These are phyloP conservation scores for Piaya cayana DNA, from an alignment of 2,113 vertebrate species.

Conservation along the genomic window DNA sequence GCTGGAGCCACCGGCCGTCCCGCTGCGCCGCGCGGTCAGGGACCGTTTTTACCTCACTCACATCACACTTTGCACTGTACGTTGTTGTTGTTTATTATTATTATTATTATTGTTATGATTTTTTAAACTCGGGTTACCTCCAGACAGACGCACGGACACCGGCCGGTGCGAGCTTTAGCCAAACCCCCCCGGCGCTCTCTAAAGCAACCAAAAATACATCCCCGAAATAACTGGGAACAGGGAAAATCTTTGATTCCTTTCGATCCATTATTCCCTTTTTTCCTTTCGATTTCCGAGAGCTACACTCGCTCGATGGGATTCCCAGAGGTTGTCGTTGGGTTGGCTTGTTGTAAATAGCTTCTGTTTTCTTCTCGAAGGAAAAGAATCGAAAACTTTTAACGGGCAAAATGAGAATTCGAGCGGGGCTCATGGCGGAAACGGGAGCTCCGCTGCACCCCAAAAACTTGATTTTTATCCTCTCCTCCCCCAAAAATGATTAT, in stretches of 20 bases:
- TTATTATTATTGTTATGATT: constrained; percentile 14
- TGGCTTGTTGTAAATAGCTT: constrained; percentile 57
- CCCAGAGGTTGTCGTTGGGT: constrained; percentile 29
- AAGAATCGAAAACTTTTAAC: constrained; percentile 44
- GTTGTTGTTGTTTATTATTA: constrained; percentile 23
- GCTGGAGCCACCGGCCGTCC: constrained; percentile 12
- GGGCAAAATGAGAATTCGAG: constrained; percentile 31
- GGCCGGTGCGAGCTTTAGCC: constrained; percentile 3
- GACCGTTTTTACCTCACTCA: constrained; percentile 72
- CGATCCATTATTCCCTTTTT: background rate
- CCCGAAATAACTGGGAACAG: background rate
- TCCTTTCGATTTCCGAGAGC: constrained; percentile 5
- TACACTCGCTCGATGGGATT: too few species aligned
- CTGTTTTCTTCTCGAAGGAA: constrained; percentile 46
- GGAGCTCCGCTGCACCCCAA: background rate
- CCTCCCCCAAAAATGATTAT: too few species aligned
- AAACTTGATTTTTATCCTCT: too few species aligned
- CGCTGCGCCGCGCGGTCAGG: background rate
- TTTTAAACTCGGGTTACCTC: constrained; percentile 58
- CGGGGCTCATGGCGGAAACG: constrained; percentile 46
- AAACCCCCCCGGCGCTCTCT: constrained; percentile 37
- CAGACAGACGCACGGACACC: constrained; percentile 57
- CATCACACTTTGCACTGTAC: constrained; percentile 71
- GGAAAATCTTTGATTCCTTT: constrained; percentile 35
- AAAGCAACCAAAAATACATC: background rate